phyloP scores from a whole-genome alignment of 2,888 invertebrate genomes.

The Agrochola litura region DNA sequence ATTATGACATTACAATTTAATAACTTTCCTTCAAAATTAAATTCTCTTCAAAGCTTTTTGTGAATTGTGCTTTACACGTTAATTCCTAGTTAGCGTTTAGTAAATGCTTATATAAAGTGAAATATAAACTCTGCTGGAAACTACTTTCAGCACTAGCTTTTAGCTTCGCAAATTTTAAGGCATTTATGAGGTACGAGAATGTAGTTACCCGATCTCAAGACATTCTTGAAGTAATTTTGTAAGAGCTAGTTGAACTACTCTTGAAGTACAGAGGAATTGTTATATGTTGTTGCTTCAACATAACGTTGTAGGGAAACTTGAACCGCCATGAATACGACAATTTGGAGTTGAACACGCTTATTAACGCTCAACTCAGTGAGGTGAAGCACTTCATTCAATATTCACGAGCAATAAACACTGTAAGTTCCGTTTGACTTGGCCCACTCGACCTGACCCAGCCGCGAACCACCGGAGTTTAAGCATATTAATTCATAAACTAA shows the following conservation, averaged over 20 bases:
- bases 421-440: constrained; percentile 71
- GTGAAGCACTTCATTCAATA: constrained; percentile 73
- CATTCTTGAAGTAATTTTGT: constrained; percentile 72
- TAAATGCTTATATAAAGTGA: constrained; percentile 25
- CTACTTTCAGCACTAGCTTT: constrained; percentile 46
- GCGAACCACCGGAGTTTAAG: constrained; percentile 58
- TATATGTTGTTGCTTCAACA: constrained; percentile 11
- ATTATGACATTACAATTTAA: constrained; percentile 52
- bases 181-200: constrained; percentile 66
- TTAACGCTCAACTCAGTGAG: constrained; percentile 70
- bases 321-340: constrained; percentile 75
- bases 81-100: constrained; percentile 34
- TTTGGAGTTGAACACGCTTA: constrained; percentile 76
- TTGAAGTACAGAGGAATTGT: constrained; percentile 34
- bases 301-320: constrained; percentile 58
- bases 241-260: constrained; percentile 23
- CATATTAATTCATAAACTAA: constrained; percentile 62
- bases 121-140: constrained; percentile 15
- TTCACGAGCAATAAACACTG: constrained; percentile 76
- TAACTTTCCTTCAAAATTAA: constrained; percentile 36
- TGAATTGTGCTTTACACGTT: constrained; percentile 16
- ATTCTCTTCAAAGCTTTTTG: constrained; percentile 37
- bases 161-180: constrained; percentile 44
- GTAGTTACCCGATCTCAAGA: constrained; percentile 66
- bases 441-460: constrained; percentile 71